A percentile compares a stretch with the other conserved stretches of the same genome.
Evolutionary conservation across 1,140 invertebrate species (phyloP).

Genomic region (Chironomus striatipennis): DNA sequence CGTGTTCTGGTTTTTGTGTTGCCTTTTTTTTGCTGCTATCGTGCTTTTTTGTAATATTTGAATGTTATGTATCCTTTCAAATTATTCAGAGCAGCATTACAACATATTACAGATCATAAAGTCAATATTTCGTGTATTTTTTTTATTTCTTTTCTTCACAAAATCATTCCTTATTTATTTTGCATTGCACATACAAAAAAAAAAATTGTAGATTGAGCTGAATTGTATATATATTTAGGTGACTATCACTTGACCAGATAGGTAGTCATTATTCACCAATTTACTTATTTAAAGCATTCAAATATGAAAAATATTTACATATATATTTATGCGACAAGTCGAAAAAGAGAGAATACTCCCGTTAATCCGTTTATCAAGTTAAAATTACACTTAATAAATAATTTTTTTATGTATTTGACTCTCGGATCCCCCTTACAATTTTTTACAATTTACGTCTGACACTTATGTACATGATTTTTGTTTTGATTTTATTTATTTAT

Average conservation of each 20-base stretch:
- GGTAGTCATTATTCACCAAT: conserved; percentile 13
- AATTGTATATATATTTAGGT: background rate
- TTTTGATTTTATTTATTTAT: background rate
- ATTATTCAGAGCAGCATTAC: too few relatives aligned
- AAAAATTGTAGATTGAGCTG: background rate
- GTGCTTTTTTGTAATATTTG: too few relatives aligned
- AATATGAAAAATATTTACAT: background rate
- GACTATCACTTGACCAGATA: conserved; percentile 1
- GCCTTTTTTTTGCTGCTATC: too few relatives aligned
- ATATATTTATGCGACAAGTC: background rate
- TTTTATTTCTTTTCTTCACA: too few relatives aligned
- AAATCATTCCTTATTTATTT: too few relatives aligned
- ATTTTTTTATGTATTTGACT: background rate
- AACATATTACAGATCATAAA: too few relatives aligned
- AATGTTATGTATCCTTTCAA: too few relatives aligned
- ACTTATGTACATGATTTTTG: background rate
- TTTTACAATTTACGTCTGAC: background rate
- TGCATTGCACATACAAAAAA: too few relatives aligned
- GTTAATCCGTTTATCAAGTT: conserved; percentile 7
- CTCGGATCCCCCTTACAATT: background rate
- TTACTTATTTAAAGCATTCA: conserved; percentile 2
- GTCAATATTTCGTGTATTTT: too few relatives aligned
- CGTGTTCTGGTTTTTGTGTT: too few relatives aligned
- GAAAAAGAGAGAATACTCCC: background rate
- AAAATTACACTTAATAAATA: conserved; percentile 1